A percentile compares a stretch with the other conserved stretches of the same genome.
phyloP scores from a whole-genome alignment of 30 jellyfish, hydroid and myxozoan genomes.

The Aurelia aurita complex sp. Pacific region DNA sequence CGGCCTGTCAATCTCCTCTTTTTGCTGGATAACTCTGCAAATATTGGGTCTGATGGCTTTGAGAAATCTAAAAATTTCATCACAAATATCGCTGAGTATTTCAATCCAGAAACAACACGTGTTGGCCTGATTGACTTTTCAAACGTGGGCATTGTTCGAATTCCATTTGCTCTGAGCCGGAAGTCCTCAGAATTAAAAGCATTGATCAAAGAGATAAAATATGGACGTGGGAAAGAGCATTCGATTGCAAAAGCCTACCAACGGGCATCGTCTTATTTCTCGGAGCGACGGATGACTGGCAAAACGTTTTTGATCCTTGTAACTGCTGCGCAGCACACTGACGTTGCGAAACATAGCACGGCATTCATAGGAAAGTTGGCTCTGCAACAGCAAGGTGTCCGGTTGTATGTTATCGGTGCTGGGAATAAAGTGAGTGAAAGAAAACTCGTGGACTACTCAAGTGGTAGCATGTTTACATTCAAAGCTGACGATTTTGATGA shows the following conservation, averaged over 20 bases:
- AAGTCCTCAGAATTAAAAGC: conserved; percentile 28
- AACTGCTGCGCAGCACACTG: conserved; percentile 61
- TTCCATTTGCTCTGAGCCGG: conserved; percentile 32
- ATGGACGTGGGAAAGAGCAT: conserved; percentile 38
- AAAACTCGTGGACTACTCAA: conserved; percentile 33
- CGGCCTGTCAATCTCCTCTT: conserved; percentile 46
- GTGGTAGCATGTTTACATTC: conserved; percentile 27
- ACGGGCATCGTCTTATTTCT: conserved; percentile 16
- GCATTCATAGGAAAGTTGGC: conserved; percentile 15
- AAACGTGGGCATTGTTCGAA: conserved; percentile 17
- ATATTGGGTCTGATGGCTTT: conserved; percentile 78
- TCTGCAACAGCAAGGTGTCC: conserved; percentile 48
- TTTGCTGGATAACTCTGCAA: conserved; percentile 61
- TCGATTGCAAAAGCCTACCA: conserved; percentile 49
- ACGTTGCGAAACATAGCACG: background rate
- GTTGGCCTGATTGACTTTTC: conserved; percentile 66
- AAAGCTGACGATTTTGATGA: conserved; percentile 68
- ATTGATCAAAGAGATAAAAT: conserved; percentile 15
- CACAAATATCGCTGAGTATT: conserved; percentile 54
- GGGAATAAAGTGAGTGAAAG: conserved; percentile 51
- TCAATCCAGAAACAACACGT: conserved; percentile 48
- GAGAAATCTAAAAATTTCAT: conserved; percentile 72
- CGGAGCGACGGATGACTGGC: conserved; percentile 4
- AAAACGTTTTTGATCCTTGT: conserved; percentile 62
- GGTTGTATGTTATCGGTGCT: conserved; percentile 64